Evolutionary conservation across 2,113 vertebrate genomes (phyloP).

Genomic region (Ailurus styani): DNA sequence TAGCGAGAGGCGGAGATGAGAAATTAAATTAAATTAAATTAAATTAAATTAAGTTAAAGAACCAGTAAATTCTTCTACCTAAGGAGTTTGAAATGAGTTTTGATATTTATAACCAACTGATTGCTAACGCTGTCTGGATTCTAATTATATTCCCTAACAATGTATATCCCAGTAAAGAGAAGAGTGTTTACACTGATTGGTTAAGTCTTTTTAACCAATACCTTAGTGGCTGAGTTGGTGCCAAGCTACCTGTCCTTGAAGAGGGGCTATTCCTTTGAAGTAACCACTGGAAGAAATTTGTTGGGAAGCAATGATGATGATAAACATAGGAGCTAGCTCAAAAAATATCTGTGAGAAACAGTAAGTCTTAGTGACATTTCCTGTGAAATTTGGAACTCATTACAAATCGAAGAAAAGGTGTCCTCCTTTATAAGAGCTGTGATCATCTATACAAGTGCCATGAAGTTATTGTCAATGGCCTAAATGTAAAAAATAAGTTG

Average conservation of each 20-base stretch:
- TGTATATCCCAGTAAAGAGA: not conserved
- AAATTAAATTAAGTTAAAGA: not conserved
- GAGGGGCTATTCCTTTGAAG: not conserved
- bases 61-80: not conserved
- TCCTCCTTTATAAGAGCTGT: not conserved
- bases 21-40: not conserved
- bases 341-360: not conserved
- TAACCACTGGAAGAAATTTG: not conserved
- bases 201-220: not conserved
- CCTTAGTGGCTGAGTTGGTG: not conserved
- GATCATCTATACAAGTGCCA: not conserved
- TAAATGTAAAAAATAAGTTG: not conserved
- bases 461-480: not conserved
- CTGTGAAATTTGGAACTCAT: not conserved
- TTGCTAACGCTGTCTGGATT: not conserved
- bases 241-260: not conserved
- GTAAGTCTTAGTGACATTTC: not conserved
- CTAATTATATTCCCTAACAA: not conserved
- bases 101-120: not conserved
- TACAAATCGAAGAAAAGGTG: not conserved
- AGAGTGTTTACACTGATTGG: not conserved
- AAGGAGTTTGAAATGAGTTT: not conserved
- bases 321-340: not conserved
- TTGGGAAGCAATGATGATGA: not conserved
- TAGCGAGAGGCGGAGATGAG: not conserved